phyloP scores from a whole-genome alignment of 2,797 vertebrate species.

The Cryptoblepharus egeriae region DNA sequence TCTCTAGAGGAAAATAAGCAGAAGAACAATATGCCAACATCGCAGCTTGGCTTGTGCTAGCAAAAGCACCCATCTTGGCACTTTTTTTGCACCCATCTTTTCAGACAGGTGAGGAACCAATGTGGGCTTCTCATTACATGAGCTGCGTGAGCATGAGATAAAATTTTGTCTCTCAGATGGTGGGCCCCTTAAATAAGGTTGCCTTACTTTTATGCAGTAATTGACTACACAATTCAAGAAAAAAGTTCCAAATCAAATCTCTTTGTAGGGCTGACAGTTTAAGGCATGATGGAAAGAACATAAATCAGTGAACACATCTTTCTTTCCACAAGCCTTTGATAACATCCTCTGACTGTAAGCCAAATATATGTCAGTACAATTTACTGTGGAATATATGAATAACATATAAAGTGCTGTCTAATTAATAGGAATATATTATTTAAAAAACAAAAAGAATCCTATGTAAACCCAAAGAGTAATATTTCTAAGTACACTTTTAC shows the following conservation, averaged over 20 bases:
- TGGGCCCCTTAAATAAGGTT: background rate
- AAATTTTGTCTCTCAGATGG: background rate
- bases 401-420: conserved; percentile 8
- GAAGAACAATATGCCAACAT: background rate
- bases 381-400: background rate
- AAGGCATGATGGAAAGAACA: conserved; percentile 21
- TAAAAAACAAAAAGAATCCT: conserved; percentile 5
- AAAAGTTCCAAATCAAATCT: background rate
- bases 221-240: background rate
- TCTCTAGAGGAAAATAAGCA: background rate
- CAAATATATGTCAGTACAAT: conserved; percentile 35
- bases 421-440: background rate
- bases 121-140: background rate
- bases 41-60: background rate
- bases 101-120: too few species aligned
- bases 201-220: background rate
- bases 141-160: background rate
- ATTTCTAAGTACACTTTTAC: background rate
- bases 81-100: background rate
- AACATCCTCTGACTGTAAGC: conserved; percentile 6
- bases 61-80: background rate
- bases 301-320: background rate
- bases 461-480: background rate
- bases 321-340: background rate
- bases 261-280: conserved; percentile 4